phyloP scores from a whole-genome alignment of 2,888 invertebrate species.

The Diabrotica balteata region DNA sequence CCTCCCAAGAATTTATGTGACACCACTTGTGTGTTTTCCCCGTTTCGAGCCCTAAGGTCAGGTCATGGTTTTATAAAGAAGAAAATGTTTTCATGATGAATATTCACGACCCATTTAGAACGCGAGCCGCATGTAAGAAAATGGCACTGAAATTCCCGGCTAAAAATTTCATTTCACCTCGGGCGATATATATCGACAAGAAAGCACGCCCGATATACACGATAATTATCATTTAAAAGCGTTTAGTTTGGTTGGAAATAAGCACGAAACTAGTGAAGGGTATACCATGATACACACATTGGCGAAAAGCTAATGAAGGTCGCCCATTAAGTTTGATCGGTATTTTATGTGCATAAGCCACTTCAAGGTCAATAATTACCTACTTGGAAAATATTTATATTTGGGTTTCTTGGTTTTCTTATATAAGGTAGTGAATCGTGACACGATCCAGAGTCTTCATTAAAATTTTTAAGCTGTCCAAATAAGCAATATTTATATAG shows the following conservation, averaged over 20 bases:
- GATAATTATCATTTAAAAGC: background rate
- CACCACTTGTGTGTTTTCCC: constrained; percentile 28
- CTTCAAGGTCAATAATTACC: too few relatives aligned
- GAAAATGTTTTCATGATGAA: constrained; percentile 34
- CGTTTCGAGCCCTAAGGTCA: constrained; percentile 24
- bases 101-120: constrained; percentile 30
- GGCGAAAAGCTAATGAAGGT: too few relatives aligned
- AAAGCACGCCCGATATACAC: background rate
- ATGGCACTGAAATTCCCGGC: background rate
- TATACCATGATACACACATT: too few relatives aligned
- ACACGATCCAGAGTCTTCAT: too few relatives aligned
- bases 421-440: too few relatives aligned
- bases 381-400: too few relatives aligned
- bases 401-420: too few relatives aligned
- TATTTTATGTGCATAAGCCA: too few relatives aligned
- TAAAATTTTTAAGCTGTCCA: too few relatives aligned
- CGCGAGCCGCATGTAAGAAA: constrained; percentile 4
- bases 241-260: background rate
- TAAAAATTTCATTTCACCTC: constrained; percentile 9
- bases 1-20: constrained; percentile 33
- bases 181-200: constrained; percentile 3
- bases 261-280: background rate
- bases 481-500: too few relatives aligned
- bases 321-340: too few relatives aligned
- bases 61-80: constrained; percentile 30